Base-by-base conservation (phyloP, 2,113 vertebrate genomes). In the Cercocebus atys region DNA sequence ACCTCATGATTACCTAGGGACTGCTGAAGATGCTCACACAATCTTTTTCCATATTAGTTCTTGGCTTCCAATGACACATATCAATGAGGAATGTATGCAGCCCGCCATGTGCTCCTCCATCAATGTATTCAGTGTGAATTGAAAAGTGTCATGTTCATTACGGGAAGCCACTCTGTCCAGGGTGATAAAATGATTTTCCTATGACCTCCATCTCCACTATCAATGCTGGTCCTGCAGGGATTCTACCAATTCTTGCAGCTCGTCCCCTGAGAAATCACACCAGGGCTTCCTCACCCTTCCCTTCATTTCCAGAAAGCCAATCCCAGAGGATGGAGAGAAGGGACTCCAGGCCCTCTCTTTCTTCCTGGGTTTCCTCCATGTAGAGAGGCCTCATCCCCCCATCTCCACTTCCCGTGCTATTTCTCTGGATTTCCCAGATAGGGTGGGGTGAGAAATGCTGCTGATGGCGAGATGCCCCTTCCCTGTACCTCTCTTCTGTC, bases 101-200 rank as follows among this genome's bases (percentile, higher is more conserved):
- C 30, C 66, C 35, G 10, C 78, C 82, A 4, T 0, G 0, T 0
- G 20, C 35, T 18, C 22, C 47, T 75, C 35, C 9, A 35, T 18
- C 45, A 0, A 52, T 64, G 30, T 35, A 25, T 61, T 70, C 5
- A 0, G 78, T 10, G 11, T 43, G 84, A 73, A 50, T 1, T 5
- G n/a, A 82, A 20, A 12, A 40, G 13, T 2, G 7, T 8, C 1
- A 47, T 2, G 38, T 14, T 80, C 16, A 1, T 30, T 14, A 11
- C 0, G 0, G 2, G 47, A 25, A 81, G 57, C 55, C 14, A 2
- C 0, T 1, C 27, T 10, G 3, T 10, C 47, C 9, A 2, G 70
- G 43, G 8, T 4, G 0, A 1, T 11, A 38, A 27, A 1, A 6
- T 11, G 83, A 13, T 47, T 52, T 9, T 27, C 66, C 52, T 3